Conservation (phyloP, 1,140 invertebrate species). For the Aphis gossypii region DNA sequence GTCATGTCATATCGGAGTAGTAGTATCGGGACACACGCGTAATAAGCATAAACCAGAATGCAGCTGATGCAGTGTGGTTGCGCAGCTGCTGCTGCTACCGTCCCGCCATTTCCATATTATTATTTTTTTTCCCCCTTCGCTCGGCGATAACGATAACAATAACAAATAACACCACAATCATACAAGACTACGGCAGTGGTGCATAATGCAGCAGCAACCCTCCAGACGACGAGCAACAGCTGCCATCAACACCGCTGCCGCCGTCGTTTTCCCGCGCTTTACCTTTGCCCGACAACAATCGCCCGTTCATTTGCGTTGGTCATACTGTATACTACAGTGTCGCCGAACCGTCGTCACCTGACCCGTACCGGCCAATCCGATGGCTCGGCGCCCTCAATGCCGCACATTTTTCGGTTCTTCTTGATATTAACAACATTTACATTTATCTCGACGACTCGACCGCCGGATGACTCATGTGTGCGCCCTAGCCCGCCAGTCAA, state of each 20-base stretch:
- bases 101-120: neutral
- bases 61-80: neutral
- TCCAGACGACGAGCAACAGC: neutral
- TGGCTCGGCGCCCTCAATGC: neutral
- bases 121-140: slow-evolving; percentile 2
- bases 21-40: neutral
- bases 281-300: neutral
- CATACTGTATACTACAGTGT: neutral
- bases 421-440: neutral
- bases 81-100: neutral
- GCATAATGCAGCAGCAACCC: neutral
- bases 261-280: slow-evolving; percentile 30
- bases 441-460: neutral
- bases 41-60: neutral
- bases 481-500: neutral
- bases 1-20: neutral
- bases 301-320: neutral
- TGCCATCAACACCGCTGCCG: too few species aligned
- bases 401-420: neutral
- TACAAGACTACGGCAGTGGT: neutral
- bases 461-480: neutral
- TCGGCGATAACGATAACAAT: neutral
- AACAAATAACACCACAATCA: neutral
- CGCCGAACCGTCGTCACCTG: neutral
- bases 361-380: neutral